Evolutionary conservation across 2,113 vertebrate species (phyloP).

Genomic region (Picathartes gymnocephalus): DNA sequence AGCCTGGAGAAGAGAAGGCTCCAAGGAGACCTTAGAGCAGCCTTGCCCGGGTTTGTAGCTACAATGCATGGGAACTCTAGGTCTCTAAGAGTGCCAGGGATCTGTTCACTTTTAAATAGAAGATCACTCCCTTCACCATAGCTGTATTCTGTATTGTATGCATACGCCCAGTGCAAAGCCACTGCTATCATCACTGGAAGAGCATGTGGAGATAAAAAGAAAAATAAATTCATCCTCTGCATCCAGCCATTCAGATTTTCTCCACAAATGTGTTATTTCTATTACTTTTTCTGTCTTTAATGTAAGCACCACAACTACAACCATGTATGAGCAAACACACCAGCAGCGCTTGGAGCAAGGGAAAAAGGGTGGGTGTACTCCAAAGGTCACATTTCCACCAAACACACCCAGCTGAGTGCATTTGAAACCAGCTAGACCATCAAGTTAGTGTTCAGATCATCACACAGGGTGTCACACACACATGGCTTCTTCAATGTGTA

Average conservation of each 20-base stretch:
- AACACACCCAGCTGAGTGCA: conserved; percentile 21
- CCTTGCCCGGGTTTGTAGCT: not conserved
- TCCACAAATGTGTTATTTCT: not conserved
- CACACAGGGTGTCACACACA: not conserved
- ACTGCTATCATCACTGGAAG: not conserved
- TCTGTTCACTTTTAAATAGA: not conserved
- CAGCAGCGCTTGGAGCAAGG: not conserved
- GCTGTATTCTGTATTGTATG: not conserved
- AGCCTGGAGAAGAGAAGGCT: not conserved
- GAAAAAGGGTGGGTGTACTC: not conserved
- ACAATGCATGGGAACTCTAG: not conserved
- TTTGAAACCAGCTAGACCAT: not conserved
- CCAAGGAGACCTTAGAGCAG: not conserved
- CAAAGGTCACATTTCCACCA: conserved; percentile 36
- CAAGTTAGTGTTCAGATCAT: conserved; percentile 43
- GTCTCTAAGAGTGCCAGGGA: not conserved
- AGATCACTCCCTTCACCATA: not conserved
- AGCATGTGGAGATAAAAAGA: not conserved
- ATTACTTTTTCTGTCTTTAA: not conserved
- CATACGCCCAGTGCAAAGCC: not conserved
- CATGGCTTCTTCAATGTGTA: not conserved
- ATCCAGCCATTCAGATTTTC: not conserved
- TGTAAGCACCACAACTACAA: not conserved
- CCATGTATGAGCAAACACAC: not conserved
- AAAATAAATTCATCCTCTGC: not conserved